Evolutionary conservation across 2,113 vertebrate genomes (phyloP).

Genomic region (Pelmatolapia mariae): DNA sequence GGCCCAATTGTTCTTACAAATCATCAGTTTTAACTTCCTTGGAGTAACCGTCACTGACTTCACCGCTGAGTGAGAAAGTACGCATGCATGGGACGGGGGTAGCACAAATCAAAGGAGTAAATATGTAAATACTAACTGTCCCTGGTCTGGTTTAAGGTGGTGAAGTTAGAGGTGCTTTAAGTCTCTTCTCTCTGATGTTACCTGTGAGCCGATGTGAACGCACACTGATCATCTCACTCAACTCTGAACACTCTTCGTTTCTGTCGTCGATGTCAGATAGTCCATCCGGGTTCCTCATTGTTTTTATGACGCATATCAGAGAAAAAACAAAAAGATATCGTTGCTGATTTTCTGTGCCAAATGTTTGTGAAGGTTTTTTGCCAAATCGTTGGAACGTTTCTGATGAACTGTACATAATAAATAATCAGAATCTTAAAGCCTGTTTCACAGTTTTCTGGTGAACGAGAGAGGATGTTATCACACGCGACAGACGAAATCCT

Average conservation of each 20-base stretch:
- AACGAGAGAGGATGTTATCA: neutral
- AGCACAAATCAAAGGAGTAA: neutral
- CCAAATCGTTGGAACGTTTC: constrained; percentile 27
- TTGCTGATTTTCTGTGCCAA: constrained; percentile 42
- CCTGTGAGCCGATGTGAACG: constrained; percentile 16
- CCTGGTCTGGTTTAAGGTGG: neutral
- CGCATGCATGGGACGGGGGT: neutral
- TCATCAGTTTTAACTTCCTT: neutral
- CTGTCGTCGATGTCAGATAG: neutral
- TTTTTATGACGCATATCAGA: constrained; percentile 32
- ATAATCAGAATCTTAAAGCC: neutral
- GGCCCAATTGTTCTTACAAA: neutral
- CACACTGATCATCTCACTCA: neutral
- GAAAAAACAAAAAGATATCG: constrained; percentile 11
- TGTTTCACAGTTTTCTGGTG: neutral
- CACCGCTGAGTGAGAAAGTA: neutral
- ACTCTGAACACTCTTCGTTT: neutral
- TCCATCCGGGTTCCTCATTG: neutral
- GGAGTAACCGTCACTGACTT: neutral
- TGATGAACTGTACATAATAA: constrained; percentile 51
- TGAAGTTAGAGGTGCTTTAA: neutral
- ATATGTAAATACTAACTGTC: constrained; percentile 28
- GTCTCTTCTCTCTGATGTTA: constrained; percentile 20
- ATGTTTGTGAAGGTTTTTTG: constrained; percentile 51
- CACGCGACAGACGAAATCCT: neutral